A percentile compares a stretch with the other conserved stretches of the same genome.
These are phyloP conservation scores for Meteorus colon DNA, from an alignment of 2,888 invertebrate species.

Conservation along the genomic window DNA sequence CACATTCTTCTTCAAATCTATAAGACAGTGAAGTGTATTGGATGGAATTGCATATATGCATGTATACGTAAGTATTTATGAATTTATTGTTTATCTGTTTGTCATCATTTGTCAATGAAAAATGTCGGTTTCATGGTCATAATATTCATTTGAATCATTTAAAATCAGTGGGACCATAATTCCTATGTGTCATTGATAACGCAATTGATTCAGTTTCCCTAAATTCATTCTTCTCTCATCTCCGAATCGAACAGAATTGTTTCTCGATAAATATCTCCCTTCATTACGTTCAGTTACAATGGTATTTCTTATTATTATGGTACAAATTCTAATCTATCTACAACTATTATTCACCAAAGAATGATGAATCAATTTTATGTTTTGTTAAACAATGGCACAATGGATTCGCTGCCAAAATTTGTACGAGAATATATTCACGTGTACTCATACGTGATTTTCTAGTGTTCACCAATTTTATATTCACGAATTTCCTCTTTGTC, in stretches of 20 bases:
- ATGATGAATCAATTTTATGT: not conserved
- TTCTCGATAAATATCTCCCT: not conserved
- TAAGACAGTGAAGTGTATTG: no score
- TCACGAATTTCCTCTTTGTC: not conserved
- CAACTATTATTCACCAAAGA: constrained; percentile 2
- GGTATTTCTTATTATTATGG: not conserved
- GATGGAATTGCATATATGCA: no score
- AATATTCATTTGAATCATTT: not conserved
- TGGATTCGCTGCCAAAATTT: constrained; percentile 55
- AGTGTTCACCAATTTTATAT: not conserved
- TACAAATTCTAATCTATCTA: constrained; percentile 33
- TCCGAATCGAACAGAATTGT: constrained; percentile 22
- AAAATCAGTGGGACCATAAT: not conserved
- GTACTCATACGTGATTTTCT: constrained; percentile 16
- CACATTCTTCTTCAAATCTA: no score
- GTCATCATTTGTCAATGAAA: no score
- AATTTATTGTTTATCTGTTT: not conserved
- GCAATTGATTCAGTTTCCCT: constrained; percentile 30
- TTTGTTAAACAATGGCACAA: not conserved
- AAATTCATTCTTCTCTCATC: constrained; percentile 18
- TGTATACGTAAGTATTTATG: no score
- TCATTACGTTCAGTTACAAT: constrained; percentile 36
- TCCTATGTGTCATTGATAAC: constrained; percentile 15
- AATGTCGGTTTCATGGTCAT: not conserved
- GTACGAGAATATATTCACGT: constrained; percentile 65